phyloP scores from a whole-genome alignment of 2,113 vertebrate genomes.

The Gymnocephalus cernua region DNA sequence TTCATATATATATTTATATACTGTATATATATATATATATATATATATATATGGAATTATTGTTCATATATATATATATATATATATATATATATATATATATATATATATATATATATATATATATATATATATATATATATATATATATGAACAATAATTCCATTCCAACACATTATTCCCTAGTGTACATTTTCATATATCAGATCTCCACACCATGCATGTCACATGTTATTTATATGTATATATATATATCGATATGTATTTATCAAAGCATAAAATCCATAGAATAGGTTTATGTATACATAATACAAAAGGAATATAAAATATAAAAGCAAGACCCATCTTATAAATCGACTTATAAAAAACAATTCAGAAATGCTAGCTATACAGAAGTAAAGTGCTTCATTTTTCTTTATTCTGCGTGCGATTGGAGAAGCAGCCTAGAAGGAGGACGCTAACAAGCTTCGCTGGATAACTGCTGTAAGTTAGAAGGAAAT shows the following conservation, averaged over 20 bases:
- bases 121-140: constrained; percentile 52
- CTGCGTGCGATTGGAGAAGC: constrained; percentile 69
- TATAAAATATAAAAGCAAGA: constrained; percentile 81
- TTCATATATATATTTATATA: no score
- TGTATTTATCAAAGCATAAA: constrained; percentile 68
- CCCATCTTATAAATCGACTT: constrained; percentile 76
- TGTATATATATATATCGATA: constrained; percentile 52
- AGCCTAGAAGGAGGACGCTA: constrained; percentile 70
- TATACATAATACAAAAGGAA: constrained; percentile 80
- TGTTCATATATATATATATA: no score
- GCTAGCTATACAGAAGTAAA: constrained; percentile 82
- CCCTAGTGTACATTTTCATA: constrained; percentile 78
- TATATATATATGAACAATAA: constrained; percentile 69
- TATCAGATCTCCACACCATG: constrained; percentile 84
- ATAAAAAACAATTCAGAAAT: constrained; percentile 76
- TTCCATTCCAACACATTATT: constrained; percentile 80
- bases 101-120: constrained; percentile 68
- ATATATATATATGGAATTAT: no score
- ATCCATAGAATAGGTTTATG: constrained; percentile 73
- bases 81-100: constrained; percentile 68
- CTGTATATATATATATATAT: constrained; percentile 64
- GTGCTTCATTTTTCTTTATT: constrained; percentile 76
- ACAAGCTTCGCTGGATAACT: constrained; percentile 62
- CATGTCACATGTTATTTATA: constrained; percentile 70
- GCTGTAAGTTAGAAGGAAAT: constrained; percentile 42